Base-by-base conservation (phyloP, 2,888 invertebrate species). In the Nebria brevicollis region DNA sequence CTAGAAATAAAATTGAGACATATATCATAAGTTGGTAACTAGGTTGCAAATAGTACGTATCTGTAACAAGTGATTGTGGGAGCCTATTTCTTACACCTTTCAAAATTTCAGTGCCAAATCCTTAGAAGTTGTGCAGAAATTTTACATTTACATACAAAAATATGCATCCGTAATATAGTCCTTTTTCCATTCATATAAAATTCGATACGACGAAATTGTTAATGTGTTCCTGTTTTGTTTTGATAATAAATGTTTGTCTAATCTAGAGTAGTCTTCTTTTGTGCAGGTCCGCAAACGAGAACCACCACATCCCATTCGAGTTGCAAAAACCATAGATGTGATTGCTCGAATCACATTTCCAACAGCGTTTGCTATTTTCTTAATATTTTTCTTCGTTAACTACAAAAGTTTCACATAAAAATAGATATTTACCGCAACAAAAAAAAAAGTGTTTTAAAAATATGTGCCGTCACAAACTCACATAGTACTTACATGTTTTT, bases 311-410 rank as follows among this genome's bases (percentile, higher is more conserved):
- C 97, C 97, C 83, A 97, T 97, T 87, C 93, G 97, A 86, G 96
- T 97, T 87, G 97, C 97, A 86, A 97, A 97, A 91, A 97, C 97
- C 83, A 97, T 97, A 89, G 97, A 97, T 91, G 97, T 97, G 86
- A 96, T 97, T 88, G 96, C 97, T 83, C 93, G 97, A 90, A 96
- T 97, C 89, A 96, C 96, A 86, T 97, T 97, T 92, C 97, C 97
- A 86, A 94, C 95, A 86, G 96, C 97, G 88, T 97, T 96, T 90
- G 94, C 96, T 88, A 94, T 97, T 89, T 97, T 97, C 91, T 94
- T 97, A 87, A 95, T 96, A 89, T 97, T 97, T 92, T 97, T 97
- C 93, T 97, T 97, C 92, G 95, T 96, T 88, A 96, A 96, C 92
- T 97, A 97, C 91, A 96, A 96, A 90, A 95, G 95, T 90, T 95